A percentile compares a stretch with the other conserved stretches of the same genome.
These are phyloP conservation scores for Garrulus glandarius DNA, from an alignment of 2,797 vertebrate species.

Conservation along the genomic window DNA sequence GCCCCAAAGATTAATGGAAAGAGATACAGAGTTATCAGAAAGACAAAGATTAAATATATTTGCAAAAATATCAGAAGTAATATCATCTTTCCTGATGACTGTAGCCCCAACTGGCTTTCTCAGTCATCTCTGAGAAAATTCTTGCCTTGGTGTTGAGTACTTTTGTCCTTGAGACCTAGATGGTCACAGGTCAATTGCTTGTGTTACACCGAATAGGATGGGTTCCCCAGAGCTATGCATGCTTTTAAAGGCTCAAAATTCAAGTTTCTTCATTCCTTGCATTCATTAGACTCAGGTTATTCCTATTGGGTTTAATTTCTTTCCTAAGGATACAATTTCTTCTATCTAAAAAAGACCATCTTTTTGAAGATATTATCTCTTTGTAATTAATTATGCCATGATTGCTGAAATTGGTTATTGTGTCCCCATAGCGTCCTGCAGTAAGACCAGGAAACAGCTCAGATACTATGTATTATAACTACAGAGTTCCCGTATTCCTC, in stretches of 20 bases:
- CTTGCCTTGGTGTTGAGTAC: not conserved
- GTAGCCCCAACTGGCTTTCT: not conserved
- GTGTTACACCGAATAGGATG: not conserved
- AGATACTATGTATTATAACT: not conserved
- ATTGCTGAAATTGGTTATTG: not conserved
- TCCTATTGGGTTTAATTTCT: not conserved
- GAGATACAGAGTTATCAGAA: not conserved
- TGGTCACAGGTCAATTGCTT: not conserved
- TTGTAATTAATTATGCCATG: not conserved
- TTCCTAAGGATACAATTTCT: not conserved
- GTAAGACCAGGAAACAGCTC: not conserved
- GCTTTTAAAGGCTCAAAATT: not conserved
- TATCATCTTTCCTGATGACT: not conserved
- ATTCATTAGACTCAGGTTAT: not conserved
- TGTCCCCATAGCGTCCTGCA: not conserved
- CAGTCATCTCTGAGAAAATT: not conserved
- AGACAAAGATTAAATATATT: not conserved
- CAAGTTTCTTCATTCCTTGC: not conserved
- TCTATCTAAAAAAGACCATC: not conserved
- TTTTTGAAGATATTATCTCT: not conserved
- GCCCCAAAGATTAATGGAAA: rapidly evolving
- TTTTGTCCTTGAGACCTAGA: not conserved
- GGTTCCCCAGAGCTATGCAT: not conserved
- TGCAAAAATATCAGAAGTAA: not conserved
- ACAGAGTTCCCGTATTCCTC: not conserved